Evolutionary conservation across 2,888 invertebrate genomes (phyloP), one percentile per base, ranked within the genome.

Genomic region (Pinctada fucata): DNA sequence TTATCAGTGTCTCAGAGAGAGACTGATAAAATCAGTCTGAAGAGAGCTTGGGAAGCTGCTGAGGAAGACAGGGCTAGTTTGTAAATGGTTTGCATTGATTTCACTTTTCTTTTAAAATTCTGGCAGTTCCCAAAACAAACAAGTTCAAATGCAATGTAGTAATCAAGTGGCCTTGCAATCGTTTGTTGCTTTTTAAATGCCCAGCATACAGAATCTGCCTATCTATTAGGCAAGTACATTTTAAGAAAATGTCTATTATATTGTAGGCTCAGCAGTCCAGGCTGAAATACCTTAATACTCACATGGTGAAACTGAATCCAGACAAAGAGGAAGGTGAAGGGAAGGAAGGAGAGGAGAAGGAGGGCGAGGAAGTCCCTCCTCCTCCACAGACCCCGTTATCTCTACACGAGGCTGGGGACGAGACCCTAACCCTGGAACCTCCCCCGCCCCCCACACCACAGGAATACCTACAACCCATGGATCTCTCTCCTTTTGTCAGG

Each of bases 31-130:
- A 92, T 92, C 69, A 82, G 90, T 6, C 87, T 92, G 86, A 93
- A 93, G 88, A 91, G 89, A 82, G 92, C 92, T 1, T 93, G 93
- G 92, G 92, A 93, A 77, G 91, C 91, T 78, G 91, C 92, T 8
- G 91, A 92, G 76, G 92, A 92, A 3, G 92, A 92, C 2, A 79
- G 93, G n/a, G 91, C 92, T 63, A 0, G 31, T 31, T 31, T 31
- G 31, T 31, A 31, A 31, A 31, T 31, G 31, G 31, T 31, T 31
- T 31, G 31, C 31, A 31, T 31, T 31, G 31, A 31, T 31, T 31
- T 31, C 31, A 31, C 31, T 31, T 31, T 31, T 31, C 31, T 31
- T 31, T 31, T 31, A 31, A 31, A 31, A 31, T 31, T 31, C 31
- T 31, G 31, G 31, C 31, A 31, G 31, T 31, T 31, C 31, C 31